These are phyloP conservation scores for Catotricha subobsoleta DNA, from an alignment of 2,888 invertebrate species.

Conservation along the genomic window DNA sequence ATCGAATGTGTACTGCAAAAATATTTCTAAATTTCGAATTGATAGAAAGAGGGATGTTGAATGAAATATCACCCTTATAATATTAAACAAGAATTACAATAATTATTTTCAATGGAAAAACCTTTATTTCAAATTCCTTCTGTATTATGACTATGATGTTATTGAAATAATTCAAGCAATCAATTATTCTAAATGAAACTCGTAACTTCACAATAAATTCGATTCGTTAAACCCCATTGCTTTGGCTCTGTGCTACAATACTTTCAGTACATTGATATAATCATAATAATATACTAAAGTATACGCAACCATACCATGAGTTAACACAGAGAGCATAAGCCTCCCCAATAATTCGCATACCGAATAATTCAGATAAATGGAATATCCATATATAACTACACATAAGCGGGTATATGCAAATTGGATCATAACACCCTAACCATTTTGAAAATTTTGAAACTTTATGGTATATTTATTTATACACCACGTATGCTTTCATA, in stretches of 20 bases:
- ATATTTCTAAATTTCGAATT: too few relatives aligned
- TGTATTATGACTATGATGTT: conserved; percentile 5
- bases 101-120: too few relatives aligned
- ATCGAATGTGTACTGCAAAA: too few relatives aligned
- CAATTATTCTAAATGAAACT: conserved; percentile 6
- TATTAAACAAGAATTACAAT: too few relatives aligned
- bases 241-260: background rate
- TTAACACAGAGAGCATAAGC: too few relatives aligned
- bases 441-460: conserved; percentile 5
- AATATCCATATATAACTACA: conserved; percentile 1
- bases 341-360: conserved; percentile 2
- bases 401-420: conserved; percentile 2
- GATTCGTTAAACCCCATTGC: conserved; percentile 5
- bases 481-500: background rate
- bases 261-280: too few relatives aligned
- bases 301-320: too few relatives aligned
- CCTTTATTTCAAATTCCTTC: too few relatives aligned
- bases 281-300: too few relatives aligned
- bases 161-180: conserved; percentile 6
- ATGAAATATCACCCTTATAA: too few relatives aligned
- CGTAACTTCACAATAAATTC: conserved; percentile 6
- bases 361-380: conserved; percentile 6
- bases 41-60: too few relatives aligned
- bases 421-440: conserved; percentile 6
- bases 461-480: background rate